Evolutionary conservation across 2,113 vertebrate genomes (phyloP).

Genomic region (Microcebus ravelobensis): DNA sequence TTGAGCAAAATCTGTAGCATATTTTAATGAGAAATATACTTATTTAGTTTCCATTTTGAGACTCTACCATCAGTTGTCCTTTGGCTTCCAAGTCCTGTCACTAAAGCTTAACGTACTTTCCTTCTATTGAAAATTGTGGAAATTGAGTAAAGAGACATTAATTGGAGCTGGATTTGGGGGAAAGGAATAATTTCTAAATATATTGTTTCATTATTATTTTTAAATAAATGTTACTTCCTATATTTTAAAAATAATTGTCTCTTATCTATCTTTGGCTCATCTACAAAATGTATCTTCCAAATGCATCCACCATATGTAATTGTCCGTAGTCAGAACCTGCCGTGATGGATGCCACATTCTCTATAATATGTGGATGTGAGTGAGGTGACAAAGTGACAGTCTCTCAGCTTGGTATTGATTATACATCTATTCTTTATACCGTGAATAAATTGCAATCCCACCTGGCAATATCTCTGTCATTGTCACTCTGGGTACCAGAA

Average conservation of each 20-base stretch:
- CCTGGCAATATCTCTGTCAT: neutral
- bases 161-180: neutral
- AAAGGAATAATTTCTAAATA: neutral
- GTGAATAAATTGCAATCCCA: neutral
- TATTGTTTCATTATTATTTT: neutral
- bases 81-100: neutral
- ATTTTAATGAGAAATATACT: neutral
- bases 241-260: neutral
- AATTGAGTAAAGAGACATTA: neutral
- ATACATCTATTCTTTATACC: neutral
- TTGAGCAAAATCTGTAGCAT: neutral
- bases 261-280: neutral
- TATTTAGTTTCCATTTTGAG: neutral
- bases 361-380: accelerated
- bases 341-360: neutral
- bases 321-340: neutral
- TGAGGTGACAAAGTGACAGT: neutral
- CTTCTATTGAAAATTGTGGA: neutral
- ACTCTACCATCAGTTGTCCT: neutral
- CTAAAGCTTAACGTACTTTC: neutral
- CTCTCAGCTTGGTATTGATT: neutral
- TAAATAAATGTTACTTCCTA: neutral
- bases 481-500: neutral
- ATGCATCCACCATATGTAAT: neutral
- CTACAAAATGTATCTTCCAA: neutral